Evolutionary conservation across 2,797 vertebrate genomes (phyloP).

Genomic region (Sebastes hopkinsi): DNA sequence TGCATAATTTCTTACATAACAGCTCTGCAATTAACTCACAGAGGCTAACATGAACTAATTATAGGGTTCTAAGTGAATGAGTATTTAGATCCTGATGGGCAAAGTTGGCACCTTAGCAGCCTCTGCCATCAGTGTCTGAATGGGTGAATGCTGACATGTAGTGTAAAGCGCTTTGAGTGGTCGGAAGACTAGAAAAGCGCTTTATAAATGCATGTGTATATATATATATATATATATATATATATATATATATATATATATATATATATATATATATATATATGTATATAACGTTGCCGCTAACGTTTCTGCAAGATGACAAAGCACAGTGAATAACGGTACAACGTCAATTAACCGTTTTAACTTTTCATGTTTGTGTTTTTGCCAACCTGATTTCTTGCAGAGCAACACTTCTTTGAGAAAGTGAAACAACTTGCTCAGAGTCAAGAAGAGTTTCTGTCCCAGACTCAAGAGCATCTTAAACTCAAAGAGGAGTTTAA

Average conservation of each 20-base stretch:
- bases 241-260: no score
- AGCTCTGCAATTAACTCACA: neutral
- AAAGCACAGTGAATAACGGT: neutral
- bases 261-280: no score
- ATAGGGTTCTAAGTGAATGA: neutral
- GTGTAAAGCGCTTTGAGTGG: no score
- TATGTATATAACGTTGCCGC: neutral
- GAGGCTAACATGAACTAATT: neutral
- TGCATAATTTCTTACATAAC: neutral
- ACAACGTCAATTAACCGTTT: neutral
- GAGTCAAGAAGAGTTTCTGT: constrained; percentile 90
- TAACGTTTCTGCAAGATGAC: neutral
- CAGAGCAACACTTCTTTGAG: constrained; percentile 98
- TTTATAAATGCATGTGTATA: no score
- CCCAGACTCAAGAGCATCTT: constrained; percentile 88
- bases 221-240: no score
- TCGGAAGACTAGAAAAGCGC: no score
- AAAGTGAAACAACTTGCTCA: constrained; percentile 92
- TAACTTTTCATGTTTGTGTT: rapidly evolving
- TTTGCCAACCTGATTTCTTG: neutral
- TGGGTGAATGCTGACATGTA: no score
- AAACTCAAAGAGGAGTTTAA: constrained; percentile 86
- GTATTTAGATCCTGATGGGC: no score
- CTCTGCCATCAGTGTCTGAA: no score
- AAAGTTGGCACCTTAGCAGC: no score